Base-by-base conservation (phyloP, 1,140 invertebrate species). In the Chymomyza costata region DNA sequence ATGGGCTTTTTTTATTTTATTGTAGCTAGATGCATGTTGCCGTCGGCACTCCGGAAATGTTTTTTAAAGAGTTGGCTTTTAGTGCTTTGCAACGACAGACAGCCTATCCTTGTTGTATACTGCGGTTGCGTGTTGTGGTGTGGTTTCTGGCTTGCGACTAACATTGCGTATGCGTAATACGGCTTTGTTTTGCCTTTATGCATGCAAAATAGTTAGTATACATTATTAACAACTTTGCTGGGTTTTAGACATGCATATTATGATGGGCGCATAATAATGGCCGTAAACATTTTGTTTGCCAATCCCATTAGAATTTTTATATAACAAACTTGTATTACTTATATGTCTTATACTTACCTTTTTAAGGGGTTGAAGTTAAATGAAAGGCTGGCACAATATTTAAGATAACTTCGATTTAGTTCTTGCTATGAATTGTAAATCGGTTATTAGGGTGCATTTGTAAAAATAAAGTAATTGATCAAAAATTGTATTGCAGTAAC, bases 221-320 rank as follows among this genome's bases (percentile, higher is more conserved):
- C 51, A 76, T 76, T 74, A 74, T 74, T 65, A 68, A 71, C 34
- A 25, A 5, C 21, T 3, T 3, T n/a, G n/a, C n/a, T n/a, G n/a
- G n/a, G n/a, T n/a, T n/a, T n/a, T n/a, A n/a, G n/a, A n/a, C n/a
- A n/a, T 28, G 21, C 17, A 21, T 17, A 31, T 47, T 13, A 14
- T 41, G 10, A 16, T 32, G 14, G 38, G 13, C n/a, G 31, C 35
- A 47, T 13, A 34, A 47, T 16, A 28, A 10, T 18, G 32, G 13
- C 18, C 41, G 37, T 38, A 38, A 19, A 21, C 51, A 15, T 46
- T 46, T 46, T 15, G 21, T 15, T 14, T 8, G 2, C 7, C 8
- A 3, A 30, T 25, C 28, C n/a, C 21, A 8, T 25, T 25, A 25
- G 8, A 25, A 5, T 25, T 5, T 25, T 25, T 25, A 25, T 25